Percentiles rank a stretch among this genome's conserved stretches.
Conservation (phyloP, 2,113 vertebrate species). For the Siniperca chuatsi region DNA sequence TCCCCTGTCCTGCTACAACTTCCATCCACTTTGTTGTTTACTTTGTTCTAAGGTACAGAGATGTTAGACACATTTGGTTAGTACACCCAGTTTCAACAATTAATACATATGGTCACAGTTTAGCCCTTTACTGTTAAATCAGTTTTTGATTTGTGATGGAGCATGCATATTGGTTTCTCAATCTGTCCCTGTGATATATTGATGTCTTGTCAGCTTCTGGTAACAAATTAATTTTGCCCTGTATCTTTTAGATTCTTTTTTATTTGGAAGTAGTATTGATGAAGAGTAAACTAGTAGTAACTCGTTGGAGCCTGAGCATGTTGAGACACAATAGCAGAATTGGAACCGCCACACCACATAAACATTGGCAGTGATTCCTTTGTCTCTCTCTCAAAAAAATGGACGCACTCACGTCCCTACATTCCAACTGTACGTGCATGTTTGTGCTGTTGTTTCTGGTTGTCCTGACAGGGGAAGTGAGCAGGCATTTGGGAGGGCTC, state of each 20-base stretch:
- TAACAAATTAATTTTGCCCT: not conserved
- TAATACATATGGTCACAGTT: not conserved
- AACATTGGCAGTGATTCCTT: conserved; percentile 64
- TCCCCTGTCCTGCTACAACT: not conserved
- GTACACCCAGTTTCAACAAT: not conserved
- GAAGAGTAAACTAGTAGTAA: conserved; percentile 54
- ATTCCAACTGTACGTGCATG: conserved; percentile 70
- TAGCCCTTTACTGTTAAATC: not conserved
- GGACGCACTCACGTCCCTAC: conserved; percentile 39
- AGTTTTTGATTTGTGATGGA: not conserved
- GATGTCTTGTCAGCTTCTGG: not conserved
- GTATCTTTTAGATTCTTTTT: conserved; percentile 4
- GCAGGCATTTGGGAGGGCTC: conserved; percentile 66
- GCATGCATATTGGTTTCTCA: not conserved
- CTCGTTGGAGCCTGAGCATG: conserved; percentile 64
- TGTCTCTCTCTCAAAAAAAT: conserved; percentile 51
- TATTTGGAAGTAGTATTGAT: conserved; percentile 23
- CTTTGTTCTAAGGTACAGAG: not conserved
- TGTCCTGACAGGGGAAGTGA: conserved; percentile 74
- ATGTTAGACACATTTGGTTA: not conserved
- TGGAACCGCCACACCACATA: conserved; percentile 54
- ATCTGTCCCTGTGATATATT: not conserved
- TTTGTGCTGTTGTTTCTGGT: conserved; percentile 70
- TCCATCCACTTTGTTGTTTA: not conserved
- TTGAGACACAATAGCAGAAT: conserved; percentile 70